Evolutionary conservation across 2,888 invertebrate genomes (phyloP), one percentile per base, ranked within the genome.

Genomic region (Megamerina dolium): DNA sequence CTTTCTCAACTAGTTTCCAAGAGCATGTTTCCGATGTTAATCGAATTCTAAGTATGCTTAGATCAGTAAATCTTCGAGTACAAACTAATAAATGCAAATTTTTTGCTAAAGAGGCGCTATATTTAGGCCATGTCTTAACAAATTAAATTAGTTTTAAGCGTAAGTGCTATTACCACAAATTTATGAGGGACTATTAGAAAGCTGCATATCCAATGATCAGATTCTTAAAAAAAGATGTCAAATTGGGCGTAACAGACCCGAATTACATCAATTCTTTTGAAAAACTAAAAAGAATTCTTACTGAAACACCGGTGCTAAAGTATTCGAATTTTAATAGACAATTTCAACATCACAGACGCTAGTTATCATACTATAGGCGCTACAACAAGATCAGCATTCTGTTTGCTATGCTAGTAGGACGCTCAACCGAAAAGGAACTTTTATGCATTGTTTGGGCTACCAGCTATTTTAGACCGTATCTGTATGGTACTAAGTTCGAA

Each of bases 361-460:
- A 52, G 49, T 38, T 48, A 43, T 29, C 36, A 42, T 37, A 48
- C 50, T 16, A 34, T 53, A 40, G 52, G 52, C 18, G 49, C 50
- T 51, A 31, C 46, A 46, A 37, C 52, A 53, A 41, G 46, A 50
- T 27, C 17, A 35, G 18, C 49, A 53, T 44, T 46, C 48, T 27
- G 39, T 52, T 42, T 44, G 43, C 18, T 53, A 37, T 43, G 43
- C 49, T 14, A 50, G 48, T 18, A 42, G 49, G 19, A 48, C 49
- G 9, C 30, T 50, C 46, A 17, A 51, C 50, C 30, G 45, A 51
- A 41, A 52, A 44, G 19, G 48, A 50, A 44, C 17, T 48, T 26
- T 32, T 52, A 40, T 48, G 48, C 8, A 46, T 48, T 38, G 46
- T 50, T 3, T 48, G 48, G 42, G 44, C 45, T 21, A 45, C 45